Evolutionary conservation across 2,113 vertebrate species (phyloP).

Genomic region (Leiothrix lutea): DNA sequence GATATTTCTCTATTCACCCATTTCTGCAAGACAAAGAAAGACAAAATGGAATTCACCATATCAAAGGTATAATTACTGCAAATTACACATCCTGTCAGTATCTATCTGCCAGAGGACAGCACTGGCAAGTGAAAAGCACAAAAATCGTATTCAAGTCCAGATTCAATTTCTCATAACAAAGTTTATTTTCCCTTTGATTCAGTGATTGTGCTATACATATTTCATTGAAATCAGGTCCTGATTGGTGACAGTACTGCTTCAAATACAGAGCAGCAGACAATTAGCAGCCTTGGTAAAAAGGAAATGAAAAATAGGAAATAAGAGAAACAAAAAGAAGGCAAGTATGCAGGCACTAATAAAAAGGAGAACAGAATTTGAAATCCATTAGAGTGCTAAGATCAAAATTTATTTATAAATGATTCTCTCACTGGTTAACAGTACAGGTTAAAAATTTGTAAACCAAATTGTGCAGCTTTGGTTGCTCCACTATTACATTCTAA

Average conservation of each 20-base stretch:
- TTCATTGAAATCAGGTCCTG: not conserved
- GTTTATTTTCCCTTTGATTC: not conserved
- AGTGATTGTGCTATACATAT: not conserved
- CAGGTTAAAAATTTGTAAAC: not conserved
- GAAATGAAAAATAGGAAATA: not conserved
- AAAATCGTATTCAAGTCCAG: not conserved
- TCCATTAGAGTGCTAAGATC: not conserved
- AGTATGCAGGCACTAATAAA: not conserved
- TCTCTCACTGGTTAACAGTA: not conserved
- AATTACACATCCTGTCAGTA: not conserved
- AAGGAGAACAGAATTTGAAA: not conserved
- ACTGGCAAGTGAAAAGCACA: not conserved
- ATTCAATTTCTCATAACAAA: not conserved
- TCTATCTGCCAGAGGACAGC: not conserved
- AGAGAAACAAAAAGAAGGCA: not conserved
- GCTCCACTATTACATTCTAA: not conserved
- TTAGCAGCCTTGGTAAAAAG: not conserved
- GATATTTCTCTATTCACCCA: slow-evolving; percentile 97
- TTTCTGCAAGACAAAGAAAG: slow-evolving; percentile 79
- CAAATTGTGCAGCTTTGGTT: not conserved
- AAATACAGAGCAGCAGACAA: not conserved
- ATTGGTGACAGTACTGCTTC: not conserved
- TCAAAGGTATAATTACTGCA: not conserved
- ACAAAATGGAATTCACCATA: not conserved
- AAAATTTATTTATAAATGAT: not conserved